Evolutionary conservation across 2,113 vertebrate genomes (phyloP), one percentile per base, ranked within the genome.

Genomic region (Salvelinus sp.): DNA sequence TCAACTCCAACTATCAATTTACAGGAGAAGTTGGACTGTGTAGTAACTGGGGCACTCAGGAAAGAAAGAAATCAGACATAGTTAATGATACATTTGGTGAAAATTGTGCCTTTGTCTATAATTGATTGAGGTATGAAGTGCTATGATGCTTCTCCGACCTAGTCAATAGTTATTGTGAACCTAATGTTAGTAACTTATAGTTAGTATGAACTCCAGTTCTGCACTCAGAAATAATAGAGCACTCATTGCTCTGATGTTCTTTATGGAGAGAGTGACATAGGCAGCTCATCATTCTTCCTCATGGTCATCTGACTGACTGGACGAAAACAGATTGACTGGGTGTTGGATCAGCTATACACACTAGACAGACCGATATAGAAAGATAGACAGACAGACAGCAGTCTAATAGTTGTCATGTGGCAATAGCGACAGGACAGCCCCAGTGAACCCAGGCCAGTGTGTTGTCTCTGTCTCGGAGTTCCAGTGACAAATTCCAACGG

Each of bases 401-500:
- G 83, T 76, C 76, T 85, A 88, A 87, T 89, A 76, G 81, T 86
- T 82, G 74, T 82, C 90, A 91, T 83, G 86, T 89, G 83, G 85
- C 74, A 47, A 64, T 10, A 62, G 14, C 38, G 28, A 28, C 28
- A 12, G 62, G 62, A 68, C 76, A 87, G 81, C 78, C 86, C 77
- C 74, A 69, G 74, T 88, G 83, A 86, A 90, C 82, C 80, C 79
- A 68, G 63, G 22, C 77, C 74, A 82, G 82, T 78, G 77, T 83
- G 73, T 78, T 88, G 86, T 83, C 70, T 30, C 57, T 44, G 9
- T 22, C 23, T 82, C 70, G 74, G 76, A 86, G 82, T 85, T 89
- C 85, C 83, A 14, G 77, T 77, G 86, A 89, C 84, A 89, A 83
- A 91, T 89, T 90, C 90, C 86, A 90, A 81, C 80, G 73, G 82